Evolutionary conservation across 2,888 invertebrate species (phyloP).

Genomic region (Tetheella fluctuosa): DNA sequence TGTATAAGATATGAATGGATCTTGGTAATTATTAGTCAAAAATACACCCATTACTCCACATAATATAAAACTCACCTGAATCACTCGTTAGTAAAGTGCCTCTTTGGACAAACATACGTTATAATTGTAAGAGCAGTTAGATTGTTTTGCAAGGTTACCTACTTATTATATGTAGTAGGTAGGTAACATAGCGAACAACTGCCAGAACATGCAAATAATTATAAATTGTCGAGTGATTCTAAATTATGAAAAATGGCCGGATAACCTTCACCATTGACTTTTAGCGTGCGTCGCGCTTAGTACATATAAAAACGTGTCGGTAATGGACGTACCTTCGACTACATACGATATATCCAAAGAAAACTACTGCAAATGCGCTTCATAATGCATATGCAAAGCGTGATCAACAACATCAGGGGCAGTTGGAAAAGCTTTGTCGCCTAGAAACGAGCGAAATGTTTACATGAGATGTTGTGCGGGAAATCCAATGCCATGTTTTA

Average conservation of each 20-base stretch:
- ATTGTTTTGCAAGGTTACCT: neutral
- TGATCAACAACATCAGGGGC: conserved; percentile 85
- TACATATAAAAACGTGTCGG: conserved; percentile 68
- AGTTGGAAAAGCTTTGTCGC: conserved; percentile 84
- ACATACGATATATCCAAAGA: conserved; percentile 85
- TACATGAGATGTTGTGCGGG: conserved; percentile 60
- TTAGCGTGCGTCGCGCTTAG: conserved; percentile 72
- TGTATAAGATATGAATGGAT: conserved; percentile 29
- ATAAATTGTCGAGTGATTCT: conserved; percentile 28
- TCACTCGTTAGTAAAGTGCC: neutral
- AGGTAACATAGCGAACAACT: neutral
- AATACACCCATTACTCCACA: conserved; percentile 76
- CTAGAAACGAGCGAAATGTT: conserved; percentile 83
- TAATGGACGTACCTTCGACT: conserved; percentile 84
- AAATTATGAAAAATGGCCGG: conserved; percentile 22
- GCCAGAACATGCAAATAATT: conserved; percentile 30
- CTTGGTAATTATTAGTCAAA: conserved; percentile 63
- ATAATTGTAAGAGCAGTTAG: conserved; percentile 3
- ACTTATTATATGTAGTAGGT: neutral
- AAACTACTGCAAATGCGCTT: conserved; percentile 85
- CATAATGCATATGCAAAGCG: conserved; percentile 85
- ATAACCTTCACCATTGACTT: conserved; percentile 67
- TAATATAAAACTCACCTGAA: conserved; percentile 20
- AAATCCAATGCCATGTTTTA: conserved; percentile 48
- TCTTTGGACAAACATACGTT: neutral